Evolutionary conservation across 2,797 vertebrate genomes (phyloP).

Genomic region (Rhinophrynus dorsalis): DNA sequence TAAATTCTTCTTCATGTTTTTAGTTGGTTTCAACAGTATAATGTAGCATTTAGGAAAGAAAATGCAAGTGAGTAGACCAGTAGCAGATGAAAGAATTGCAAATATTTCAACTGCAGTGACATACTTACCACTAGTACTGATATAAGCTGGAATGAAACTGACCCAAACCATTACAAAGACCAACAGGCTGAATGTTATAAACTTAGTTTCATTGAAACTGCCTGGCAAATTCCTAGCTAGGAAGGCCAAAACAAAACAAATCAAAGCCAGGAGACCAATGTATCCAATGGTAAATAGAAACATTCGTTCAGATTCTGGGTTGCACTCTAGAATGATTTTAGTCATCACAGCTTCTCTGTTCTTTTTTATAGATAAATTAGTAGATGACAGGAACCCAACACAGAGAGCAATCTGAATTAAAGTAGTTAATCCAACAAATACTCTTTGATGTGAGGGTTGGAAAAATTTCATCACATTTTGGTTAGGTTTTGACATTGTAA

Average conservation of each 20-base stretch:
- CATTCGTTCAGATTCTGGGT: not conserved
- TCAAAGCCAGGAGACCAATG: conserved; percentile 1
- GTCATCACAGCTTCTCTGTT: conserved; percentile 1
- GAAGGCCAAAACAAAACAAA: conserved; percentile 42
- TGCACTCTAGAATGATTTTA: conserved; percentile 39
- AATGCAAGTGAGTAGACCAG: conserved; percentile 28
- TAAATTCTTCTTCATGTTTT: conserved; percentile 29
- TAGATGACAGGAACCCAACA: not conserved
- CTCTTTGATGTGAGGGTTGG: conserved; percentile 51
- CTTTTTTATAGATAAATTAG: conserved; percentile 28
- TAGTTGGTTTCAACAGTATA: conserved; percentile 27
- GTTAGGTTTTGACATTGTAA: conserved; percentile 39
- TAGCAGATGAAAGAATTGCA: conserved; percentile 38
- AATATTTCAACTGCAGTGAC: conserved; percentile 42
- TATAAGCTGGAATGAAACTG: conserved; percentile 32
- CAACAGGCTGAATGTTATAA: conserved; percentile 3
- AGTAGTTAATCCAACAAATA: conserved; percentile 19
- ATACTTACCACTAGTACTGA: conserved; percentile 36
- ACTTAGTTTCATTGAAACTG: conserved; percentile 48
- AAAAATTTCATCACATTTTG: conserved; percentile 37
- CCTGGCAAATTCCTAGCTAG: conserved; percentile 41
- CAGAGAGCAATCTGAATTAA: conserved; percentile 9
- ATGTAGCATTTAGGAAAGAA: conserved; percentile 43
- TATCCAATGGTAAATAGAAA: conserved; percentile 22
- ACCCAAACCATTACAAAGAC: conserved; percentile 41